Evolutionary conservation across 2,113 vertebrate species (phyloP).

Genomic region (Todiramphus chloris): DNA sequence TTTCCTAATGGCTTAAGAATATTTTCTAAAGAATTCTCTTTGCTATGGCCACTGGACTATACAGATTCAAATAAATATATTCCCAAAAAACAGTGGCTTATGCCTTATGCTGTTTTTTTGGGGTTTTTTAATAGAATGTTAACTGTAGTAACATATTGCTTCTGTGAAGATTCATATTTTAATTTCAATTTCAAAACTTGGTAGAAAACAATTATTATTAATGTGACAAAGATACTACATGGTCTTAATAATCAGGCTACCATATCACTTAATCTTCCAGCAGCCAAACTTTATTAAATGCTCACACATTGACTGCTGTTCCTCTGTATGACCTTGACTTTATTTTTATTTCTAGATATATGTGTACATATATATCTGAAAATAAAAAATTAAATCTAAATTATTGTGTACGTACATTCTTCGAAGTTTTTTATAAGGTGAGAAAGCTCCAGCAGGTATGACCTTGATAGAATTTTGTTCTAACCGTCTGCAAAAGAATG

Average conservation of each 20-base stretch:
- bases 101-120: neutral
- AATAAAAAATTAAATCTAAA: neutral
- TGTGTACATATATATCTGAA: neutral
- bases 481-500: constrained; percentile 85
- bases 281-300: constrained; percentile 12
- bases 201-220: neutral
- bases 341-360: neutral
- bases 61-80: neutral
- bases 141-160: neutral
- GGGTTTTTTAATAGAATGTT: neutral
- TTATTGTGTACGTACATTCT: constrained; percentile 88
- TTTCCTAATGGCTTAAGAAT: neutral
- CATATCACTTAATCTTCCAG: neutral
- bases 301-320: neutral
- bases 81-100: neutral
- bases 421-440: constrained; percentile 95
- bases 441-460: constrained; percentile 95
- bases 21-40: neutral
- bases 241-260: neutral
- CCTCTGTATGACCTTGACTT: neutral
- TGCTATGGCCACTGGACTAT: neutral
- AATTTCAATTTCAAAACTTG: neutral
- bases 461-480: constrained; percentile 98
- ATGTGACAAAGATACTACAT: neutral
- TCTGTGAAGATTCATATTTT: neutral